These are phyloP conservation scores for Thomomys bottae DNA, from an alignment of 2,113 vertebrate genomes.

Conservation along the genomic window DNA sequence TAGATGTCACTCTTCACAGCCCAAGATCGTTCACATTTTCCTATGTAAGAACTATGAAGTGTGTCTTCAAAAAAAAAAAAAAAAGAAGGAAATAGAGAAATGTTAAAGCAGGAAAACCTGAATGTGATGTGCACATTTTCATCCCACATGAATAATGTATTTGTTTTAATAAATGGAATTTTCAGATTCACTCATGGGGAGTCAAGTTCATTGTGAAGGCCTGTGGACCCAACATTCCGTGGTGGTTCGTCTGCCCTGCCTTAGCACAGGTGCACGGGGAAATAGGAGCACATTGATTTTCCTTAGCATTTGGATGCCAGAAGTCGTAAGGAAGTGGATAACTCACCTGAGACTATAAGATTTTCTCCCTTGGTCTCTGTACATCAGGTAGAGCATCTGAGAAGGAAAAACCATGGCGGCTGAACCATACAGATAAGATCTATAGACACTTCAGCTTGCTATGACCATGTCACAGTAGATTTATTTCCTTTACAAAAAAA, in stretches of 20 bases:
- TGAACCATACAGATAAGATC: background rate
- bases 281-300: background rate
- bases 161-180: slow-evolving; percentile 87
- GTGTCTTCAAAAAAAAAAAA: slow-evolving; percentile 58
- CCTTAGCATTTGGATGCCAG: slow-evolving; percentile 9
- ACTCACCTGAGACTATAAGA: background rate
- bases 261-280: background rate
- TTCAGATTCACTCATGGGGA: slow-evolving; percentile 82
- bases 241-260: background rate
- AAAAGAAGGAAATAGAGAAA: slow-evolving; percentile 41
- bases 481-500: too few relatives aligned
- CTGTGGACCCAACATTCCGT: background rate
- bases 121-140: slow-evolving; percentile 84
- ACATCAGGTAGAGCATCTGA: background rate
- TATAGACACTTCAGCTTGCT: background rate
- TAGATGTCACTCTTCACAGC: slow-evolving; percentile 39
- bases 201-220: slow-evolving; percentile 50
- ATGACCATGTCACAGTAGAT: background rate
- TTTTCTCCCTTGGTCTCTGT: background rate
- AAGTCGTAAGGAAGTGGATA: background rate
- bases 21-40: slow-evolving; percentile 50
- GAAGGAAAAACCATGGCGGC: background rate
- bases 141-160: slow-evolving; percentile 82
- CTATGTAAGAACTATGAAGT: slow-evolving; percentile 58
- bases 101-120: slow-evolving; percentile 75